Base-by-base conservation (phyloP, 64 coral and sea anemone species). In the Porites australiensis region DNA sequence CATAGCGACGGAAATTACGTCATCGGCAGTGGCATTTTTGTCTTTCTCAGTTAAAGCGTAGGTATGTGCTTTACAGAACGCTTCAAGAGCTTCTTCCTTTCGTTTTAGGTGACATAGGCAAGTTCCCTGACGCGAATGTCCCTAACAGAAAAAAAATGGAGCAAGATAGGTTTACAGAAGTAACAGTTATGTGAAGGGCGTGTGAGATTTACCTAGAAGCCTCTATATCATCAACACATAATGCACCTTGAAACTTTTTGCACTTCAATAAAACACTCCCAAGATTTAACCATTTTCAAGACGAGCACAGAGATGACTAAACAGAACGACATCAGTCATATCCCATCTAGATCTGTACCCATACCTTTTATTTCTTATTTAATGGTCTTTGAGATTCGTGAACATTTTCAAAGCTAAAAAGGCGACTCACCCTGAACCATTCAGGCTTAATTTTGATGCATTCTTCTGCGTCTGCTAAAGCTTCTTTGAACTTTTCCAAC, bases 381-480 rank as follows among this genome's bases (percentile, higher is more conserved):
- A 37, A 37, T 37, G 27, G 27, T 37, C 27, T 37, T 37, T 37
- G 27, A 37, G 0, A 37, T 37, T 37, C 27, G 27, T 53, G 15
- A 54, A 50, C 16, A 43, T 18, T 37, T 37, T 37, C 27, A 10
- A 19, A 50, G 22, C 6, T 58, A 14, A 50, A 12, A 44, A 27
- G 2, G 16, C 21, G 13, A 44, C 69, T 20, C 14, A 91, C 89
- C 50, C 65, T 91, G 59, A 85, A 93, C 91, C 91, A 93, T 12
- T 50, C 20, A 12, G 91, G 91, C 21, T 64, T 93, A 6, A 50
- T 77, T 60, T 75, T 87, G 72, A 15, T 85, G 64, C 91, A 87
- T 60, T 55, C 37, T 8, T 93, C 37, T 21, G 91, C 91, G 66
- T 93, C 91, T 87, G 8, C 62, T 5, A 93, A 46, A 13, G 91